Evolutionary conservation across 2,113 vertebrate species (phyloP).

Genomic region (Semicossyphus pulcher): DNA sequence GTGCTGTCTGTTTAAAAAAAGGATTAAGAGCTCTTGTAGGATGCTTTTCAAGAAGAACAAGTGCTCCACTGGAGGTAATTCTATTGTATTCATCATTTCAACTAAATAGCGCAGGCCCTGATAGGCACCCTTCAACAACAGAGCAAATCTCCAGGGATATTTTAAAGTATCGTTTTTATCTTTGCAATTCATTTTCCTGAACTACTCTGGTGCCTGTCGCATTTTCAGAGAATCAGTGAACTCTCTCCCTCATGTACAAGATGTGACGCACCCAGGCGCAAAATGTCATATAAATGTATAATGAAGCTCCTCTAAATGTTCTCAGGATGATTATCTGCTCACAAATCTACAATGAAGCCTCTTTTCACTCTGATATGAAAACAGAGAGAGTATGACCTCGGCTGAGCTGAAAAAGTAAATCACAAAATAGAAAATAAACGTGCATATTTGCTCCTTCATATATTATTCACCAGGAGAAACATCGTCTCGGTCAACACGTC

Average conservation of each 20-base stretch:
- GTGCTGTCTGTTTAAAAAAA: slow-evolving; percentile 58
- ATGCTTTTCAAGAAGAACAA: slow-evolving; percentile 63
- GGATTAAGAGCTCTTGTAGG: slow-evolving; percentile 59
- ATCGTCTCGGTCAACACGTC: slow-evolving; percentile 6
- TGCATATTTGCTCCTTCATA: slow-evolving; percentile 39
- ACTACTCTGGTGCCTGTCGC: slow-evolving; percentile 13
- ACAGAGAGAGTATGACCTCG: slow-evolving; percentile 8
- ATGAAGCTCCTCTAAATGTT: slow-evolving; percentile 66
- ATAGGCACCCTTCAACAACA: slow-evolving; percentile 36
- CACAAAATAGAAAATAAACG: slow-evolving; percentile 55
- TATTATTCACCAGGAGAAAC: slow-evolving; percentile 49
- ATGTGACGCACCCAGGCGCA: slow-evolving; percentile 50
- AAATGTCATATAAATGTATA: slow-evolving; percentile 73
- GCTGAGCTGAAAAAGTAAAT: slow-evolving; percentile 43
- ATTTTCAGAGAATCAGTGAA: slow-evolving; percentile 47
- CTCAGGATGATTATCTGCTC: slow-evolving; percentile 49
- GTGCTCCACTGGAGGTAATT: slow-evolving; percentile 48
- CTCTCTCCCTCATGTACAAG: slow-evolving; percentile 28
- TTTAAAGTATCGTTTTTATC: slow-evolving; percentile 19
- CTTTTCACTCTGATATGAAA: slow-evolving; percentile 16
- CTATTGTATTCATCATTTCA: slow-evolving; percentile 57
- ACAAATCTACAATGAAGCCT: slow-evolving; percentile 57
- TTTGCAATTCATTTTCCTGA: slow-evolving; percentile 42
- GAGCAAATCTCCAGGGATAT: slow-evolving; percentile 25
- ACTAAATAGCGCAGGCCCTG: slow-evolving; percentile 43